phyloP scores from a whole-genome alignment of 2,797 vertebrate species.

The Salarias fasciatus region DNA sequence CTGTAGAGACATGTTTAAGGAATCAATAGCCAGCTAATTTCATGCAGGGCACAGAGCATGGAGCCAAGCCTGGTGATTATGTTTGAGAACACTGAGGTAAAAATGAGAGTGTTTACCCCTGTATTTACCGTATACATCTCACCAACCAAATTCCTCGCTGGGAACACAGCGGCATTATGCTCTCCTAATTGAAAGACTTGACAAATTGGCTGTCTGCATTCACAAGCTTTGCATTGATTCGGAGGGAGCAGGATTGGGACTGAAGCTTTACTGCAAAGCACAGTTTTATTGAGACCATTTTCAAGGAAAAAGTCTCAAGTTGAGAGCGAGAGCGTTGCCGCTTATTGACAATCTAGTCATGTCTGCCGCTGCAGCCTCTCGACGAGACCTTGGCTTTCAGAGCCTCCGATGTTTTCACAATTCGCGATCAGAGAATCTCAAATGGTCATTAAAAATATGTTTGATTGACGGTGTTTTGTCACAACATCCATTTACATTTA shows the following conservation, averaged over 20 bases:
- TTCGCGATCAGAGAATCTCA: conserved; percentile 68
- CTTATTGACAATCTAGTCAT: conserved; percentile 71
- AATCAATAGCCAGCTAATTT: conserved; percentile 75
- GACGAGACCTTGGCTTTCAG: conserved; percentile 59
- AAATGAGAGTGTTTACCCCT: conserved; percentile 70
- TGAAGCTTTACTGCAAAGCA: conserved; percentile 47
- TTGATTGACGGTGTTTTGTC: conserved; percentile 80
- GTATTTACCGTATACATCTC: conserved; percentile 72
- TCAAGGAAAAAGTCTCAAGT: conserved; percentile 35
- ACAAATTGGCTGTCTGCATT: conserved; percentile 66
- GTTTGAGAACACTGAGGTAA: conserved; percentile 65
- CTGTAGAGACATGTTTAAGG: conserved; percentile 53
- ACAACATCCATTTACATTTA: conserved; percentile 67
- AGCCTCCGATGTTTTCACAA: conserved; percentile 68
- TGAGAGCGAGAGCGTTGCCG: conserved; percentile 30
- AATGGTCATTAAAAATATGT: conserved; percentile 70
- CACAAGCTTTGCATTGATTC: conserved; percentile 59
- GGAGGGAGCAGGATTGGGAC: conserved; percentile 22
- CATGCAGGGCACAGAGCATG: conserved; percentile 67
- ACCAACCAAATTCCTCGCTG: conserved; percentile 61
- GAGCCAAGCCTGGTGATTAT: conserved; percentile 71
- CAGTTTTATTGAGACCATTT: conserved; percentile 41
- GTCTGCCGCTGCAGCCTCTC: conserved; percentile 57
- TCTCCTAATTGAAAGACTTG: conserved; percentile 70
- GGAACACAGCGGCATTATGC: conserved; percentile 52